These are phyloP conservation scores for Drosophila affinis DNA, from an alignment of 2,888 invertebrate species.

Conservation along the genomic window DNA sequence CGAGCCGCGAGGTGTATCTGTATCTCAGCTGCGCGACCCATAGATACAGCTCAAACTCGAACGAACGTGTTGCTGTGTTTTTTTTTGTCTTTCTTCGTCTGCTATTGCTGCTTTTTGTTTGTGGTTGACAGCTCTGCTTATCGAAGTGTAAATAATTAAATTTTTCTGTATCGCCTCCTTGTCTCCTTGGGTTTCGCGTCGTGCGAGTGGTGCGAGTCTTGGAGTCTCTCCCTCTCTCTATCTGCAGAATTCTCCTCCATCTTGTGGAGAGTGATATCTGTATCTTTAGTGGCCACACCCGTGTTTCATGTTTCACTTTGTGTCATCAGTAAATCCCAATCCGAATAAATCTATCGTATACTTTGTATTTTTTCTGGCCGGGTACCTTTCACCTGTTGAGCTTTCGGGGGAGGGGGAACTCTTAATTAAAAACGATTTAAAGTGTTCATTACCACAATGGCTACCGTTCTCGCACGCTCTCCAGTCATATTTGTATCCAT, in stretches of 20 bases:
- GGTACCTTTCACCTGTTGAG: slow-evolving; percentile 52
- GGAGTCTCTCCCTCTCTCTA: not conserved
- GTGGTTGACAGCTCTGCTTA: slow-evolving; percentile 75
- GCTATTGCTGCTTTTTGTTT: slow-evolving; percentile 49
- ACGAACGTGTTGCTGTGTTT: slow-evolving; percentile 34
- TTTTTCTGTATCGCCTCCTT: slow-evolving; percentile 46
- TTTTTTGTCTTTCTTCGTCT: slow-evolving; percentile 21
- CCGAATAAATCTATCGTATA: slow-evolving; percentile 24
- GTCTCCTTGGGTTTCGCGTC: slow-evolving; percentile 15
- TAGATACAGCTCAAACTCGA: slow-evolving; percentile 61
- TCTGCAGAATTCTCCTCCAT: slow-evolving; percentile 18
- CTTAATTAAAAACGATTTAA: slow-evolving; percentile 83
- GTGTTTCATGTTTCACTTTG: slow-evolving; percentile 17
- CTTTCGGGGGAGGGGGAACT: slow-evolving; percentile 48
- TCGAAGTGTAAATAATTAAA: slow-evolving; percentile 76
- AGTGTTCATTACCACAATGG: slow-evolving; percentile 80
- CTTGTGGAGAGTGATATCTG: slow-evolving; percentile 24
- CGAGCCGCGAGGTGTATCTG: slow-evolving; percentile 67
- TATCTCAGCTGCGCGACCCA: slow-evolving; percentile 59
- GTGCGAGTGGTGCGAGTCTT: not conserved
- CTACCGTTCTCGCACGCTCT: slow-evolving; percentile 73
- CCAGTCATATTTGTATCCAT: slow-evolving; percentile 67
- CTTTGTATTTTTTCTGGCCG: not conserved
- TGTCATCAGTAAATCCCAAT: slow-evolving; percentile 39
- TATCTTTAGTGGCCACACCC: slow-evolving; percentile 3